Evolutionary conservation across 2,113 vertebrate species (phyloP), one percentile per base, ranked within the genome.

Genomic region (Sylvia atricapilla): DNA sequence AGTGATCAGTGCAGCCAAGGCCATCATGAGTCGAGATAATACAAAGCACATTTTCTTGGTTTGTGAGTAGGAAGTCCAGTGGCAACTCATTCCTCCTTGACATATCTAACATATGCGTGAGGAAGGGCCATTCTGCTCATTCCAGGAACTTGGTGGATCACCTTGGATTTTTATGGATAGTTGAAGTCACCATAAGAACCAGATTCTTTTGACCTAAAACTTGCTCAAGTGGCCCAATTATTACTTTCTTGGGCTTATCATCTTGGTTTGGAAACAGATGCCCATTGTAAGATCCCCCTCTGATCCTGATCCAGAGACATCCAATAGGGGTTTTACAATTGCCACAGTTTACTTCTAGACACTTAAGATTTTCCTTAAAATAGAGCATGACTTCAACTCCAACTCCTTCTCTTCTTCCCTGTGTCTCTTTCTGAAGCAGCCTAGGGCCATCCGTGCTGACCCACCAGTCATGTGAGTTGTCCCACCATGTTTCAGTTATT

Each of bases 11-110:
- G 14, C 20, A 84, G 27, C 13, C 37, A 52, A 52, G 23, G 7
- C 28, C 15, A 22, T 47, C 24, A 35, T n/a, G 15, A 33, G 49
- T 6, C 0, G 0, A 60, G 15, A 41, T 1, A 27, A 19, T 4
- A 28, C 13, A 41, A 67, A 37, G 17, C 3, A 59, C 7, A 2
- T 41, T 91, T 41, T 47, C 39, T 53, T 41, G 11, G 25, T 43
- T 47, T 80, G 10, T 44, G 30, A 35, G 21, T 18, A 47, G 22
- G 18, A 60, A 55, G 18, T 12, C 39, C n/a, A 33, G 8, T 3
- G 22, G 10, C 2, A 6, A 13, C 15, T 59, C 59, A 41, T 46
- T 53, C 13, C 10, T 67, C 2, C 1, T 13, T 67, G 41, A 13
- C 22, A 43, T 25, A 41, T 28, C 18, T 60, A 41, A 43, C 35